phyloP scores from a whole-genome alignment of 2,113 vertebrate species.

The Eurypyga helias region DNA sequence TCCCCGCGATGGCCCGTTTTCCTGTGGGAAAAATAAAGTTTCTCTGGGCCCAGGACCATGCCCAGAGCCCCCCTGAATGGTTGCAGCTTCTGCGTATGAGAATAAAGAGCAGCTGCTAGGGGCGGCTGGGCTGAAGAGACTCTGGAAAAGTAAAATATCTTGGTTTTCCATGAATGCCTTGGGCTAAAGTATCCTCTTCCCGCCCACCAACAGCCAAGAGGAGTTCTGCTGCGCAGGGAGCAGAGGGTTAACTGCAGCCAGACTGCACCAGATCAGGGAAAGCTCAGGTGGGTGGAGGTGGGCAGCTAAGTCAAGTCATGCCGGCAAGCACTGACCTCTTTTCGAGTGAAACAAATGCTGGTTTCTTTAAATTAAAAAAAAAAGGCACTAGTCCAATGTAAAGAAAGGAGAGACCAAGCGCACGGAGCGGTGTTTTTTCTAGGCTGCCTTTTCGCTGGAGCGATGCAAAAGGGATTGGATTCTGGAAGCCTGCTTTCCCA shows the following conservation, averaged over 20 bases:
- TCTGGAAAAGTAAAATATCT: neutral
- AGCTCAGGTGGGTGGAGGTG: neutral
- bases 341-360: slow-evolving; percentile 40
- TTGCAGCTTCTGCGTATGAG: rapidly evolving
- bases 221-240: neutral
- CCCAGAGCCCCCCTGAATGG: neutral
- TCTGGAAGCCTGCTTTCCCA: neutral
- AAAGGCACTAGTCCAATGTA: slow-evolving; percentile 63
- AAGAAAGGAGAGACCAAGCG: slow-evolving; percentile 37
- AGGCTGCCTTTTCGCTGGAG: neutral
- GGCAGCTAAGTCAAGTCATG: neutral
- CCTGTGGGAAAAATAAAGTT: neutral
- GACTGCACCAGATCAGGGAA: neutral
- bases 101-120: neutral
- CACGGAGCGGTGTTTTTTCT: slow-evolving; percentile 11
- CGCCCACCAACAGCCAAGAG: neutral
- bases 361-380: slow-evolving; percentile 52
- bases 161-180: neutral
- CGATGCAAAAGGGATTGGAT: neutral
- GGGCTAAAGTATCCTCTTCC: neutral
- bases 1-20: rapidly evolving
- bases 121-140: neutral
- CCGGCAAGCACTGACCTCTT: neutral
- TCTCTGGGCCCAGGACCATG: neutral
- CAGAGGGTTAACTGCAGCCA: neutral